Base-by-base conservation (phyloP, 2,113 vertebrate species). In the Siniperca knerii region DNA sequence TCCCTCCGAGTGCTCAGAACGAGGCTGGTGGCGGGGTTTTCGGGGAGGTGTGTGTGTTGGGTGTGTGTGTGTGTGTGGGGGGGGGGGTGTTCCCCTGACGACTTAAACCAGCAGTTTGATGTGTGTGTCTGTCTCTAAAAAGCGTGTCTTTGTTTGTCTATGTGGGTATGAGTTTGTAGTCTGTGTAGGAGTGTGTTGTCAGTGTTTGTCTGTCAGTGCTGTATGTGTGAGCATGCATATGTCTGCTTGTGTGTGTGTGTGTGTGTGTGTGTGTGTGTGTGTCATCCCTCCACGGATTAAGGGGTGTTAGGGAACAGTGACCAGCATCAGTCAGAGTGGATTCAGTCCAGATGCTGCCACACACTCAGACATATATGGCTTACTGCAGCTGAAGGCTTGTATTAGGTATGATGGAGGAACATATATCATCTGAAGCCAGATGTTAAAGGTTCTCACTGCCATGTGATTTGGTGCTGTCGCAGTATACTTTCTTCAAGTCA, bases 301-400 rank as follows among this genome's bases (percentile, higher is more conserved):
- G 82, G 67, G 74, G 87, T 79, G 84, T 92, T 91, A 81, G 79
- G 83, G 71, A 90, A 86, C 89, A 89, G 90, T 90, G 90, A 93
- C 88, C 88, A 87, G 89, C 90, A 91, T 91, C 90, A 78, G 81
- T 86, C 79, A 64, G 46, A 86, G 76, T 90, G 89, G 89, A 92
- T 94, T 90, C 73, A 80, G 84, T 66, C 67, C 82, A 74, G 81
- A 85, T 84, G 68, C 75, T 67, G 70, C 79, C 76, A 71, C 65
- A 57, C 85, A 73, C 84, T 75, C 5, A 77, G 33, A 81, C 77
- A 75, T 29, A 62, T 54, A 71, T 10, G 85, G 79, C 83, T 89
- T 88, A 82, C 58, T 29, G 52, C 73, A 74, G 57, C 72, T 77
- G 79, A 89, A 75, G 62, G 62, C 66, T 79, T 42, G 62, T 68